Evolutionary conservation across 2,888 invertebrate genomes (phyloP).

Genomic region (Drosophila eohydei): DNA sequence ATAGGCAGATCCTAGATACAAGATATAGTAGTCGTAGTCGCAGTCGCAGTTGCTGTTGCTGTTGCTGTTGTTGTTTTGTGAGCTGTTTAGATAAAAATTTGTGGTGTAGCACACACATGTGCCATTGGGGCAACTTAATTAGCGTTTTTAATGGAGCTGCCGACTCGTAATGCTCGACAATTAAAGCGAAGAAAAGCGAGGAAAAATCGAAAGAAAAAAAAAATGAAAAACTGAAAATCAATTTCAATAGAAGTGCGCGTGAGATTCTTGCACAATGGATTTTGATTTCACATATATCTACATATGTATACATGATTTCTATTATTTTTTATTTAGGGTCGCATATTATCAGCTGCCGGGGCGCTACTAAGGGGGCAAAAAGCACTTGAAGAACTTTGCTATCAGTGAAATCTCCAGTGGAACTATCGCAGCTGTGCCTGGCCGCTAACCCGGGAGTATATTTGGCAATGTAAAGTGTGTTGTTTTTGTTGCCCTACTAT

Average conservation of each 20-base stretch:
- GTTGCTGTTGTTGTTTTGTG: constrained; percentile 65
- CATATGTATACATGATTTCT: background rate
- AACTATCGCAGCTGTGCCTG: constrained; percentile 7
- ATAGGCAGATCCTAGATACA: constrained; percentile 58
- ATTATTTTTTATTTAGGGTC: background rate
- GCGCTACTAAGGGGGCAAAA: constrained; percentile 66
- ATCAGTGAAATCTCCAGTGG: constrained; percentile 40
- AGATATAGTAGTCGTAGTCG: constrained; percentile 12
- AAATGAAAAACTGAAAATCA: constrained; percentile 7
- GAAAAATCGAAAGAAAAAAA: constrained; percentile 2
- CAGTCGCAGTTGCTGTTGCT: constrained; percentile 17
- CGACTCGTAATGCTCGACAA: constrained; percentile 76
- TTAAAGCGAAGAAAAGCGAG: constrained; percentile 66
- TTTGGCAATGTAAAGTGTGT: constrained; percentile 57
- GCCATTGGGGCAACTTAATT: constrained; percentile 78
- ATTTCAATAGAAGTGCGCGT: constrained; percentile 58
- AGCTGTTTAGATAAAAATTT: constrained; percentile 78
- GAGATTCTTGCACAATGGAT: constrained; percentile 50
- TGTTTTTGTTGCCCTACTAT: background rate
- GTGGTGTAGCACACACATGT: constrained; percentile 74
- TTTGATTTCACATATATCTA: constrained; percentile 3
- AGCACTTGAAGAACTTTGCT: constrained; percentile 57
- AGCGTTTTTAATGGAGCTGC: constrained; percentile 81
- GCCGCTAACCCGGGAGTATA: constrained; percentile 3
- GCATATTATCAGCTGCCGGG: constrained; percentile 70